These are phyloP conservation scores for Spea bombifrons DNA, from an alignment of 2,113 vertebrate genomes.

Conservation along the genomic window DNA sequence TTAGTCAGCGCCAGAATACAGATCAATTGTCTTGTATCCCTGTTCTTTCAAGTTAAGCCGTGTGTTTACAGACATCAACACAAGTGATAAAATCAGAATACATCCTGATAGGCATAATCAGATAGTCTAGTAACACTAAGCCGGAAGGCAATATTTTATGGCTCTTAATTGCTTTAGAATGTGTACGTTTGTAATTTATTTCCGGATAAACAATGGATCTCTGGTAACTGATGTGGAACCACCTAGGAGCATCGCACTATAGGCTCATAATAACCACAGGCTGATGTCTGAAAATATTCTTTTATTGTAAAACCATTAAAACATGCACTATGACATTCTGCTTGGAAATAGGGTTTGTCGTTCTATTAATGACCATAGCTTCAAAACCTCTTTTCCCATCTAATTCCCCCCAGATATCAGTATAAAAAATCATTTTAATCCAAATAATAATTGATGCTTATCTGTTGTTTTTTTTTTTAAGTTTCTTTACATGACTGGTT, in stretches of 20 bases:
- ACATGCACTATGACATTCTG: background rate
- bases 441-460: too few relatives aligned
- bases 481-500: too few relatives aligned
- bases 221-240: background rate
- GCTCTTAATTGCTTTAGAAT: background rate
- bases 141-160: slow-evolving; percentile 3
- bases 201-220: background rate
- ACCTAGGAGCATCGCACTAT: background rate
- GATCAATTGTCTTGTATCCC: slow-evolving; percentile 8
- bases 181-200: background rate
- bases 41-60: background rate
- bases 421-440: too few relatives aligned
- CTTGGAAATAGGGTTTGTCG: background rate
- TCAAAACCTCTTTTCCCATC: too few relatives aligned
- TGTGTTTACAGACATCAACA: slow-evolving; percentile 4
- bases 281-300: background rate
- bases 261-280: background rate
- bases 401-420: too few relatives aligned
- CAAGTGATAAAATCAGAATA: background rate
- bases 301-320: background rate
- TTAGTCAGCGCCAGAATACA: background rate
- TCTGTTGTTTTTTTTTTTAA: too few relatives aligned
- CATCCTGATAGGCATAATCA: slow-evolving; percentile 11
- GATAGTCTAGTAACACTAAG: background rate
- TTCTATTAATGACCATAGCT: too few relatives aligned